Evolutionary conservation across 2,888 invertebrate genomes (phyloP), one percentile per base, ranked within the genome.

Genomic region (Drosophila leonis): DNA sequence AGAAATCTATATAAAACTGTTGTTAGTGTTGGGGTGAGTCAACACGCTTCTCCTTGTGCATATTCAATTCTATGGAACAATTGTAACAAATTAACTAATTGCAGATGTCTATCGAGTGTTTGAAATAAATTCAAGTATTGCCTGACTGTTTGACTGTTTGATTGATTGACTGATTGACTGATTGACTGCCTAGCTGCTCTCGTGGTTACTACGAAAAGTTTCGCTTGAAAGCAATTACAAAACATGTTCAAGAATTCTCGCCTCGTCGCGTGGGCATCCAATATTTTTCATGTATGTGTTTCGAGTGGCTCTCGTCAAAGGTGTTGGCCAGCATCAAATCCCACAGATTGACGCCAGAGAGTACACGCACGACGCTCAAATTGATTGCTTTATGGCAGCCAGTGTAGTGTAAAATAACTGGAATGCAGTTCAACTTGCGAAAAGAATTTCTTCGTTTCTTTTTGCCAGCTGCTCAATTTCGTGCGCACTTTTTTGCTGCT

Each of bases 311-410:
- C 80, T 65, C 75, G 73, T 72, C 82, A 84, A 73, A 84, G 83
- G 84, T 84, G 85, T 80, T 80, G 84, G 64, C 76, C 65, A 29
- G 60, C 41, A 64, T 46, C 64, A 74, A 71, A 77, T 78, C 64
- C 75, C 71, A n/a, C 75, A 78, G 57, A 64, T 59, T 74, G 77
- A 62, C 73, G 68, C 52, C 10, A 20, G 51, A 27, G 41, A 46
- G 54, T 6, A 62, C 33, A 33, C 42, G 70, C 62, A 62, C 41
- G 35, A 27, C 12, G 46, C 70, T 65, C 52, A 81, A 84, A 84
- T 84, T 84, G 85, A 84, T 84, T 84, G 84, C 88, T 88, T 85
- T 85, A 84, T 81, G 78, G 78, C 83, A 78, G 60, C 37, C 64
- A 65, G 49, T 56, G 64, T 41, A 51, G 41, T 65, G 76, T 54